Evolutionary conservation across 37 sponge, comb jelly and placozoan genomes (phyloP).

Genomic region (Aplysina aerophoba): DNA sequence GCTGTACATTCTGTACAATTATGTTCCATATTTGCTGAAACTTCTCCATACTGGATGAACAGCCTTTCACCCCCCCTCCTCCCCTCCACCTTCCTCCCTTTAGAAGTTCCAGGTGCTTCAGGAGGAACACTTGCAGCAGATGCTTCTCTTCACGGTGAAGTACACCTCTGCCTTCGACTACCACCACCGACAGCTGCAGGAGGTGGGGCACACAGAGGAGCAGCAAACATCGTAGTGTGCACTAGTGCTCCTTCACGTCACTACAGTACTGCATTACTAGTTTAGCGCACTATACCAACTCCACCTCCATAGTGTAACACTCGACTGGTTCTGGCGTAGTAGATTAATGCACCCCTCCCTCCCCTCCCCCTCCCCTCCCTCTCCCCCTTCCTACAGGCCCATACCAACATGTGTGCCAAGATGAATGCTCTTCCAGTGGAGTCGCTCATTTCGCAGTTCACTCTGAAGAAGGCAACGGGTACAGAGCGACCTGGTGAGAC

Average conservation of each 20-base stretch:
- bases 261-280: too few species aligned
- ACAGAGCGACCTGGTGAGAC: conserved; percentile 62
- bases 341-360: not conserved
- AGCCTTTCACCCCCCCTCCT: not conserved
- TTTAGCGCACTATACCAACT: too few species aligned
- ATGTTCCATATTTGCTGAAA: not conserved
- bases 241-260: too few species aligned
- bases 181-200: not conserved
- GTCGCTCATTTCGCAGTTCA: conserved; percentile 49
- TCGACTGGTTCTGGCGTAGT: not conserved
- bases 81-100: not conserved
- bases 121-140: conserved; percentile 65
- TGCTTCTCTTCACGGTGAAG: conserved; percentile 54
- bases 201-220: not conserved
- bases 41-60: too few species aligned
- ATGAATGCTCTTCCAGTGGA: conserved; percentile 52
- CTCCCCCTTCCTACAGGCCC: not conserved
- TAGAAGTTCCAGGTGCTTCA: conserved; percentile 67
- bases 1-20: not conserved
- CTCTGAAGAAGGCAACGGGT: conserved; percentile 68
- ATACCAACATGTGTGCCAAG: conserved; percentile 23
- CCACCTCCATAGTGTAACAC: too few species aligned
- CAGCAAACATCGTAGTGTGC: too few species aligned
- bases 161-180: conserved; percentile 27
- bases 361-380: not conserved